A percentile compares a stretch with the other conserved stretches of the same genome.
Conservation (phyloP, 2,113 vertebrate species). For the Sander vitreus region DNA sequence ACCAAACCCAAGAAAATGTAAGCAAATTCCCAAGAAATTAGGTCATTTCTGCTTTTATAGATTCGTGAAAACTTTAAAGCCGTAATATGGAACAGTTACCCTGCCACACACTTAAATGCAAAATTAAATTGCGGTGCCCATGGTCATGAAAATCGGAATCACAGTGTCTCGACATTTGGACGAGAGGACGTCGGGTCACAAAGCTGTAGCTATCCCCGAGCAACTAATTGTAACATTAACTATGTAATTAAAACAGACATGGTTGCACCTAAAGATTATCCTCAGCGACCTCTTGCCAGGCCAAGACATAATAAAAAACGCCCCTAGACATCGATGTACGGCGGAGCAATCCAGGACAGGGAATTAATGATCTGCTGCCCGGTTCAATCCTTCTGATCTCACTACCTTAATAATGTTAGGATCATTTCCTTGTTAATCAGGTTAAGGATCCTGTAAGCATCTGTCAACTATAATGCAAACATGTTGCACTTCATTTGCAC, state of each 20-base stretch:
- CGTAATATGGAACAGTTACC: not conserved
- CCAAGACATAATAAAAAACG: slow-evolving; percentile 32
- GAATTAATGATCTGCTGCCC: slow-evolving; percentile 62
- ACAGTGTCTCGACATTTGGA: slow-evolving; percentile 45
- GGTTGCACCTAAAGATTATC: slow-evolving; percentile 32
- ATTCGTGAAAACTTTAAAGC: not conserved
- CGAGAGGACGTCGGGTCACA: slow-evolving; percentile 38
- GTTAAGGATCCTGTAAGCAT: slow-evolving; percentile 67
- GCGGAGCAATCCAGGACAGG: slow-evolving; percentile 46
- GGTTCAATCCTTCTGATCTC: slow-evolving; percentile 71
- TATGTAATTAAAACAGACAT: slow-evolving; percentile 76
- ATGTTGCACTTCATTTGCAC: slow-evolving; percentile 17
- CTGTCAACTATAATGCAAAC: slow-evolving; percentile 62
- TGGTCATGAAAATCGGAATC: slow-evolving; percentile 1
- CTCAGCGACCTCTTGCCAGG: slow-evolving; percentile 38
- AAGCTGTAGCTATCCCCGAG: slow-evolving; percentile 45
- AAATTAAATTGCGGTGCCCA: not conserved
- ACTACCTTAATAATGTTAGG: slow-evolving; percentile 73
- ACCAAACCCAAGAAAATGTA: not conserved
- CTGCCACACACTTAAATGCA: not conserved
- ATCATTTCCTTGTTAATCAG: slow-evolving; percentile 75
- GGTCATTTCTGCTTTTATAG: not conserved
- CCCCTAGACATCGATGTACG: slow-evolving; percentile 36
- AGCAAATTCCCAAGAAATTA: not conserved
- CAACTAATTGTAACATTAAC: slow-evolving; percentile 59